Evolutionary conservation across 2,113 vertebrate genomes (phyloP).

Genomic region (Ctenomys sociabilis): DNA sequence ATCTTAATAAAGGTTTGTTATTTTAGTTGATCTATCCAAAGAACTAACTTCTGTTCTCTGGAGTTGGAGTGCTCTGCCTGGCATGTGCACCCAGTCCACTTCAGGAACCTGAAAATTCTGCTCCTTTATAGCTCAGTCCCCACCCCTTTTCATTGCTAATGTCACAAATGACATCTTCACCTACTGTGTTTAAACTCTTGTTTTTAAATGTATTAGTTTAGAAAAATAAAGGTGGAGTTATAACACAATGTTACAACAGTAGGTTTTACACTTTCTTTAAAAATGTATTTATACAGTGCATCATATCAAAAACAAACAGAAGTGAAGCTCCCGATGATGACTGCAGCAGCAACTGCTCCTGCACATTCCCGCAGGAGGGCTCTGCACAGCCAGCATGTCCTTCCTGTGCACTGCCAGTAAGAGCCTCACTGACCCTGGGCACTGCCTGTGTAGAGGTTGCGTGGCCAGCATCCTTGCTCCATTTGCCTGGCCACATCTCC

Average conservation of each 20-base stretch:
- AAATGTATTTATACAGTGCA: neutral
- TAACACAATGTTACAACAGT: neutral
- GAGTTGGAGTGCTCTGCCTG: neutral
- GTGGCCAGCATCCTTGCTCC: neutral
- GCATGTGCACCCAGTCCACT: neutral
- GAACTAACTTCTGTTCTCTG: neutral
- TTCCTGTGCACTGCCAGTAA: neutral
- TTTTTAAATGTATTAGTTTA: neutral
- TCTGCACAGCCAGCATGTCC: neutral
- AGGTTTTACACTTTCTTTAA: neutral
- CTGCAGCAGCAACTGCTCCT: neutral
- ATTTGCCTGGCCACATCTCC: neutral
- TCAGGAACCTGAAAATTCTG: neutral
- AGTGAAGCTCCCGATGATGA: neutral
- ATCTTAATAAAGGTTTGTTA: neutral
- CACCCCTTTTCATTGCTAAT: neutral
- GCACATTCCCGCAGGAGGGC: neutral
- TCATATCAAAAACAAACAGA: neutral
- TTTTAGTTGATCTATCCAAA: neutral
- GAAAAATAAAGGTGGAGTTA: neutral
- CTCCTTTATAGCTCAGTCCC: neutral
- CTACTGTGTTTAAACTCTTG: too few relatives aligned
- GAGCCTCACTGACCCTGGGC: neutral
- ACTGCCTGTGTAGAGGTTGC: neutral
- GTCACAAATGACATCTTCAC: neutral